These are phyloP conservation scores for Galeopterus variegatus DNA, from an alignment of 2,113 vertebrate species.

Conservation along the genomic window DNA sequence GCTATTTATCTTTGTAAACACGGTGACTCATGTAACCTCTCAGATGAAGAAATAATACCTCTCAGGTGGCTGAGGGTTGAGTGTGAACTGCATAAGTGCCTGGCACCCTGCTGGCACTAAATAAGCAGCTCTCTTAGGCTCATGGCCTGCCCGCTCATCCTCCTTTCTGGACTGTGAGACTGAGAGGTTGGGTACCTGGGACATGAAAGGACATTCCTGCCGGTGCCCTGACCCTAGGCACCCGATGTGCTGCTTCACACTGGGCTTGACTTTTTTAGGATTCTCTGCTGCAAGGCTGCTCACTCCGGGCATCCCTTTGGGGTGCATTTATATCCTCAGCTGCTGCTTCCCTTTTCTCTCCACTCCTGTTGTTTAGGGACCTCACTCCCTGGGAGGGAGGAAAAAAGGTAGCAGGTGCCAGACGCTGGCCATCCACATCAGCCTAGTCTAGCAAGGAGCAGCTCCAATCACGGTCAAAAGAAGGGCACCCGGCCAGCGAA, in stretches of 20 bases:
- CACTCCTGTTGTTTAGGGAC: neutral
- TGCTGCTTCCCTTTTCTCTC: neutral
- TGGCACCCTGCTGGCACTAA: neutral
- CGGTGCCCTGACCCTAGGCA: neutral
- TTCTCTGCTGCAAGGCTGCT: slow-evolving; percentile 7
- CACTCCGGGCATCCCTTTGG: neutral
- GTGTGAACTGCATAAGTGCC: neutral
- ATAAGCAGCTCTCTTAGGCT: no score
- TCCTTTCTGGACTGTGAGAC: slow-evolving; percentile 13
- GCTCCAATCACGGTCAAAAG: neutral
- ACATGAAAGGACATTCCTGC: neutral
- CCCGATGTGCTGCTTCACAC: neutral
- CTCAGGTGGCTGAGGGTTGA: neutral
- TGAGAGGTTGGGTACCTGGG: neutral
- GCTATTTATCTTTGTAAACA: neutral
- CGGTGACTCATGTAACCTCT: neutral
- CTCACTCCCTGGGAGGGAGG: neutral
- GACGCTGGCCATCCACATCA: neutral
- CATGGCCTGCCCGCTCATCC: neutral
- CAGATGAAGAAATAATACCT: neutral
- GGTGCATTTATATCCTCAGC: neutral
- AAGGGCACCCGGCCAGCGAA: neutral
- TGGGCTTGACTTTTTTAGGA: neutral
- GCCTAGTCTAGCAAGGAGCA: neutral
- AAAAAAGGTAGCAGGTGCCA: neutral